Evolutionary conservation across 2,797 vertebrate species (phyloP).

Genomic region (Xyrichtys novacula): DNA sequence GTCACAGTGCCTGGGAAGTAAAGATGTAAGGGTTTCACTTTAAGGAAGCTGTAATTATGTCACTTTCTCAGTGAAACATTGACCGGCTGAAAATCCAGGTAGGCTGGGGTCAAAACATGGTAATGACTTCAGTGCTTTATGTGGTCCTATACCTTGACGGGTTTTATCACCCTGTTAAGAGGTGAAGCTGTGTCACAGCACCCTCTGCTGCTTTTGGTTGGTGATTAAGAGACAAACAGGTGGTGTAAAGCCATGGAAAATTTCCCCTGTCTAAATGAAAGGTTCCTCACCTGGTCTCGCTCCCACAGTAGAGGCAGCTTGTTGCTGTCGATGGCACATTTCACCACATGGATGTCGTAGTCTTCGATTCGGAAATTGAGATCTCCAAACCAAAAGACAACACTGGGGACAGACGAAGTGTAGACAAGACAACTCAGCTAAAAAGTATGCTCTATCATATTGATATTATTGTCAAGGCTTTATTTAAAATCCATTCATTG

Average conservation of each 20-base stretch:
- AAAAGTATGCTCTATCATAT: not conserved
- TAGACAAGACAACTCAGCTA: not conserved
- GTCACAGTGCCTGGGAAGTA: too few species aligned
- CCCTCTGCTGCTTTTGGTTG: conserved; percentile 61
- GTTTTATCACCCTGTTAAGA: not conserved
- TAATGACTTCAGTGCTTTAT: too few species aligned
- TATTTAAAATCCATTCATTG: too few species aligned
- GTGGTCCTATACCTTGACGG: not conserved
- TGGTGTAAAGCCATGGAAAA: conserved; percentile 27
- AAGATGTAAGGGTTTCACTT: too few species aligned
- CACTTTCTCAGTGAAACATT: too few species aligned
- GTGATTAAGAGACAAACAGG: conserved; percentile 25
- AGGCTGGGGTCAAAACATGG: too few species aligned
- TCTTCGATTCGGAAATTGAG: conserved; percentile 98
- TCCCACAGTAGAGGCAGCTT: conserved; percentile 95
- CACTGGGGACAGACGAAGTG: conserved; percentile 76
- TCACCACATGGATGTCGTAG: conserved; percentile 96
- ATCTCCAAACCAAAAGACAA: conserved; percentile 99
- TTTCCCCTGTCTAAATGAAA: conserved; percentile 2
- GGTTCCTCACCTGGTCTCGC: conserved; percentile 92
- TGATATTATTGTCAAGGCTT: too few species aligned
- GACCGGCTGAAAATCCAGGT: too few species aligned
- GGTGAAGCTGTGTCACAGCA: conserved; percentile 13
- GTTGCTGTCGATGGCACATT: conserved; percentile 94
- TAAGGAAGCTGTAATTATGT: too few species aligned